Conservation (phyloP, 30 jellyfish, hydroid and myxozoan species). For the Catostylus mosaicus region DNA sequence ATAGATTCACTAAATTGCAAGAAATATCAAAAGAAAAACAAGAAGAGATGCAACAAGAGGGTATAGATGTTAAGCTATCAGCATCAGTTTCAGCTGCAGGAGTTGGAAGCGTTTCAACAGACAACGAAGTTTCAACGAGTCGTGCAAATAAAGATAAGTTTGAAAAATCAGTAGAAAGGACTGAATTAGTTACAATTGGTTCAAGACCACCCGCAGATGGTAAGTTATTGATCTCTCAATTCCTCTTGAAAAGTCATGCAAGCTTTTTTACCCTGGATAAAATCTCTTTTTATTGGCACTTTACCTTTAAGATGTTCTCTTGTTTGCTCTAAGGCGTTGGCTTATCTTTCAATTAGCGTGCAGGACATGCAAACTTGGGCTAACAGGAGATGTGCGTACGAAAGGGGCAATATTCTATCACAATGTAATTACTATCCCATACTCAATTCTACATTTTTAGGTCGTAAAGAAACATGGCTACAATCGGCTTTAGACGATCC, state of each 20-base stretch:
- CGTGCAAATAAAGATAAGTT: background rate
- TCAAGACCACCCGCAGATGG: slow-evolving; percentile 72
- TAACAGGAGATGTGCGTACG: no score
- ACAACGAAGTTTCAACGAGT: background rate
- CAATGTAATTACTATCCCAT: no score
- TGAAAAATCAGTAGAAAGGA: slow-evolving; percentile 28
- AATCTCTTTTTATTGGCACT: no score
- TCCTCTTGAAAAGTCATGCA: no score
- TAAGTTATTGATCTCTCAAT: no score
- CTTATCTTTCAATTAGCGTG: no score
- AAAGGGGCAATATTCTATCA: no score
- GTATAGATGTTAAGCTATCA: slow-evolving; percentile 44
- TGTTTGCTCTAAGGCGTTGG: no score
- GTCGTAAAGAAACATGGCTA: slow-evolving; percentile 7
- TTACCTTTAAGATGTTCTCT: no score
- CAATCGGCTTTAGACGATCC: background rate
- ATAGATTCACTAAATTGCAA: slow-evolving; percentile 47
- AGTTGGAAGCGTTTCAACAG: slow-evolving; percentile 16
- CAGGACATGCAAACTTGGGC: no score
- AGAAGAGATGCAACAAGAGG: slow-evolving; percentile 46
- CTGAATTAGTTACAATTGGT: slow-evolving; percentile 28
- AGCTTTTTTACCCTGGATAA: no score
- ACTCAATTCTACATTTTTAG: background rate
- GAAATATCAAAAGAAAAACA: slow-evolving; percentile 57
- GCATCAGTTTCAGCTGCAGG: slow-evolving; percentile 57